These are phyloP conservation scores for Thunnus thynnus DNA, from an alignment of 2,113 vertebrate genomes.

Conservation along the genomic window DNA sequence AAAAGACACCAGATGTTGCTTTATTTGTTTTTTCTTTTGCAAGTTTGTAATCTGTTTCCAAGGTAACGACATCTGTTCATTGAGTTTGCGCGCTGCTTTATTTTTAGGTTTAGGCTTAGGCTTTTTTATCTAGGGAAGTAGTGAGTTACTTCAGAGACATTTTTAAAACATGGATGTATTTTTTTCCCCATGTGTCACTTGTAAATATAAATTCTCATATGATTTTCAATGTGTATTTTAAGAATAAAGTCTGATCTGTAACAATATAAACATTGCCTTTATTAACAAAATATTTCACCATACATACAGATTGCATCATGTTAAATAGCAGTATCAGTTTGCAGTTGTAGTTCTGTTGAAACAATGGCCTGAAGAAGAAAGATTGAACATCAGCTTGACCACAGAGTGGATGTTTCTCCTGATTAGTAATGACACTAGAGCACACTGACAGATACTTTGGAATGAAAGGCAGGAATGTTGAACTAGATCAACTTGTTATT, in stretches of 20 bases:
- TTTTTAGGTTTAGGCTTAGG: constrained; percentile 40
- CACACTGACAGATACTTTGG: constrained; percentile 61
- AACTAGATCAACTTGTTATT: constrained; percentile 40
- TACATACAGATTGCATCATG: constrained; percentile 77
- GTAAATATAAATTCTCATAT: not conserved
- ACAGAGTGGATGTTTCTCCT: constrained; percentile 65
- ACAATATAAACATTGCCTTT: constrained; percentile 82
- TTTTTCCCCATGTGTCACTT: not conserved
- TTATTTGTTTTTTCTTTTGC: constrained; percentile 45
- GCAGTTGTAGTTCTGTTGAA: constrained; percentile 58
- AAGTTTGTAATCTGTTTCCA: constrained; percentile 44
- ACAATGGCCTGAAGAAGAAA: constrained; percentile 31
- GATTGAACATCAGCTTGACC: constrained; percentile 56
- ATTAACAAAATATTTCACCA: constrained; percentile 85
- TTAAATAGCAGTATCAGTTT: constrained; percentile 79
- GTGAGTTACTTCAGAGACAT: not conserved
- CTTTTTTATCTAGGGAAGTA: constrained; percentile 19
- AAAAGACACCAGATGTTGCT: constrained; percentile 51
- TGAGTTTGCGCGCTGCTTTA: constrained; percentile 12
- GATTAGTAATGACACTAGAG: constrained; percentile 67
- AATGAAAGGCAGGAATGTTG: constrained; percentile 74
- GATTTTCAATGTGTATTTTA: not conserved
- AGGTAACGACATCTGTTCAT: constrained; percentile 44
- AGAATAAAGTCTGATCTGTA: constrained; percentile 53
- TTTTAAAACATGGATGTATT: not conserved